Percentiles rank a stretch among this genome's conserved stretches.
Evolutionary conservation across 2,888 invertebrate species (phyloP).

Genomic region (Glomeris marginata): DNA sequence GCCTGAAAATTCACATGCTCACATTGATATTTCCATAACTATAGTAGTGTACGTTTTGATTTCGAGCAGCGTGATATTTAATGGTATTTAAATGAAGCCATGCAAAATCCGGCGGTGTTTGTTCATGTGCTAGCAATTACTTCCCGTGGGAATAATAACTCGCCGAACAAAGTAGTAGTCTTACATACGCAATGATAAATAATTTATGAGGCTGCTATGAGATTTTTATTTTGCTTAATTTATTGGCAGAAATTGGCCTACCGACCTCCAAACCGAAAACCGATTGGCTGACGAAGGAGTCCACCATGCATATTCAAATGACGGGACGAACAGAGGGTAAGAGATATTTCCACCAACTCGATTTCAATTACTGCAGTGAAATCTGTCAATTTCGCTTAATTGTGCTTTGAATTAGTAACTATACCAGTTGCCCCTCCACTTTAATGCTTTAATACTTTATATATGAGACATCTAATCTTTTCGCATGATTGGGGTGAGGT

Average conservation of each 20-base stretch:
- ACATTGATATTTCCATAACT: too few relatives aligned
- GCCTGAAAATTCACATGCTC: too few relatives aligned
- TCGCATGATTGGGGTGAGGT: too few relatives aligned
- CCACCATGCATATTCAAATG: slow-evolving; percentile 4
- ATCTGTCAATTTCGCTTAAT: too few relatives aligned
- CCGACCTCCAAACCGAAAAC: slow-evolving; percentile 2
- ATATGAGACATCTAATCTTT: too few relatives aligned
- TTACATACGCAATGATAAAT: not conserved
- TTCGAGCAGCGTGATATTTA: too few relatives aligned
- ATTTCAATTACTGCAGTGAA: too few relatives aligned
- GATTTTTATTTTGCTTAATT: not conserved
- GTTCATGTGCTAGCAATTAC: not conserved
- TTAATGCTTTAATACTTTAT: too few relatives aligned
- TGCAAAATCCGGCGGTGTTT: not conserved
- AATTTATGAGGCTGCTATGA: not conserved
- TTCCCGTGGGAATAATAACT: not conserved
- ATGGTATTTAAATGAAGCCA: too few relatives aligned
- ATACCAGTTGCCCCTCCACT: too few relatives aligned
- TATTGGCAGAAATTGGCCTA: not conserved
- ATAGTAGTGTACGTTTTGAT: too few relatives aligned
- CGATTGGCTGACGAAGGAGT: slow-evolving; percentile 5
- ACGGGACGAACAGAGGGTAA: slow-evolving; percentile 5
- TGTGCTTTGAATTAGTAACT: too few relatives aligned
- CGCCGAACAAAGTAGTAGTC: not conserved
- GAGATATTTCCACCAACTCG: not conserved